A percentile compares a stretch with the other conserved stretches of the same genome.
These are phyloP conservation scores for Invenusta paracnida DNA, from an alignment of 2,888 invertebrate genomes.

Conservation along the genomic window DNA sequence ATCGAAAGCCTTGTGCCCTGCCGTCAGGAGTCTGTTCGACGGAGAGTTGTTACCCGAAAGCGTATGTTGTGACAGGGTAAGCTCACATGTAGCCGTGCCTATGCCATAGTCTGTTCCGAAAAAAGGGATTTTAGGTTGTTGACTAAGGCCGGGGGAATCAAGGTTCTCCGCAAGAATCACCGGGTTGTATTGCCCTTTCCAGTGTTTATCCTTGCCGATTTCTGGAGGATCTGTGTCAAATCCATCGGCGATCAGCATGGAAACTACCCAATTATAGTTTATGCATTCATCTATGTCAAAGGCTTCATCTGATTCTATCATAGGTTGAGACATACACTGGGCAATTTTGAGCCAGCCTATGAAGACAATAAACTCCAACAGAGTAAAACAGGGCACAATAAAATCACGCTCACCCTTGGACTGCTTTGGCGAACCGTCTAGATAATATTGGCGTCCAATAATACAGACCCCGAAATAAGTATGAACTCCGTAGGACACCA, in stretches of 20 bases:
- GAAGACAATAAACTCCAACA: neutral
- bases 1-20: no score
- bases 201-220: neutral
- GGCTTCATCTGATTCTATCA: neutral
- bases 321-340: neutral
- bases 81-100: no score
- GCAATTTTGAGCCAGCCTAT: constrained; percentile 17
- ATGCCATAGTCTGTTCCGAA: no score
- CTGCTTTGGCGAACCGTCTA: neutral
- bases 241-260: neutral
- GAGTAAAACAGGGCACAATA: neutral
- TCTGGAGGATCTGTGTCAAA: neutral
- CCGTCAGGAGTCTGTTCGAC: no score
- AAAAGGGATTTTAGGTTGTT: no score
- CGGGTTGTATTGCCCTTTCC: no score
- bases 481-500: neutral
- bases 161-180: no score
- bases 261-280: neutral
- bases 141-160: no score
- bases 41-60: no score
- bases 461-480: neutral
- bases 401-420: neutral
- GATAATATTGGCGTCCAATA: neutral
- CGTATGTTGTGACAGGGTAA: no score
- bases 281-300: neutral